Evolutionary conservation across 2,888 invertebrate genomes (phyloP).

Genomic region (Dicyrtomina minuta): DNA sequence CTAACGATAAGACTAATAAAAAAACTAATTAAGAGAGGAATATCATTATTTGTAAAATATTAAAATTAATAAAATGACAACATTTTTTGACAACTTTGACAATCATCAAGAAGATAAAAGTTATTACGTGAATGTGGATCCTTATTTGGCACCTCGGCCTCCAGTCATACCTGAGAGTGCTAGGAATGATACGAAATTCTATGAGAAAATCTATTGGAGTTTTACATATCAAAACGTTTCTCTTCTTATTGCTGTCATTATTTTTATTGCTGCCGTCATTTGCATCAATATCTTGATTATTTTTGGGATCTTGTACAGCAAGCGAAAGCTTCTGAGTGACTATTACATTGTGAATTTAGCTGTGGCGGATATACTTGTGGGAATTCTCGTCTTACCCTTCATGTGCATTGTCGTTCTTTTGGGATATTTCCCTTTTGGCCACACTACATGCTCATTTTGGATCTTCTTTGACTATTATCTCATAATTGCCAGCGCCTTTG

Average conservation of each 20-base stretch:
- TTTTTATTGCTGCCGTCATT: conserved; percentile 45
- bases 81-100: conserved; percentile 13
- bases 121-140: background rate
- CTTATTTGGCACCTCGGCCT: conserved; percentile 31
- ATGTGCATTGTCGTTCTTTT: conserved; percentile 47
- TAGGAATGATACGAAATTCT: conserved; percentile 32
- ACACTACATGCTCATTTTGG: conserved; percentile 44
- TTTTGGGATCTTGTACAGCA: conserved; percentile 37
- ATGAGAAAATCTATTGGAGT: conserved; percentile 40
- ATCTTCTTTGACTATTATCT: conserved; percentile 50
- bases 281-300: conserved; percentile 43
- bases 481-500: conserved; percentile 45
- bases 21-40: too few relatives aligned
- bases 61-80: conserved; percentile 9
- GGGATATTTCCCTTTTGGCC: conserved; percentile 48
- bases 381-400: conserved; percentile 49
- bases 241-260: conserved; percentile 33
- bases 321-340: conserved; percentile 38
- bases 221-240: conserved; percentile 39
- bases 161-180: conserved; percentile 37
- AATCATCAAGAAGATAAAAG: background rate
- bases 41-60: too few relatives aligned
- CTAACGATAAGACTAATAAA: too few relatives aligned
- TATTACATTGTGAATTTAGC: conserved; percentile 42
- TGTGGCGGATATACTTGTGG: conserved; percentile 44